Conservation (phyloP, 35 echinoderm and acorn worm species). For the Hemicentrotus pulcherrimus region DNA sequence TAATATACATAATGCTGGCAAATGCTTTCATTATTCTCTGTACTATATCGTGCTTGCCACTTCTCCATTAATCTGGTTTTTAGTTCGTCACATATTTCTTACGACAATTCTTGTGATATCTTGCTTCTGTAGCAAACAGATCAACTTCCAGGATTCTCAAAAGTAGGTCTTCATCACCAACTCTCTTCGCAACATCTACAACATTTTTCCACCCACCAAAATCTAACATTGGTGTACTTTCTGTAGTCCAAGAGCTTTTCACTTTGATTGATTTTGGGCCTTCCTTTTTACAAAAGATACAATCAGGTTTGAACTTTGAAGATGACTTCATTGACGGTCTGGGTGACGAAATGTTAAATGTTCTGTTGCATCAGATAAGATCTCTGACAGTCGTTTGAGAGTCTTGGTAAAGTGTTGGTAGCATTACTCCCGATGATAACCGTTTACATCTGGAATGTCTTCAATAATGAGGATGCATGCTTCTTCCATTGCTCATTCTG, state of each 20-base stretch:
- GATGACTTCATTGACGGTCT: neutral
- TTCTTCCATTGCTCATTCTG: too few species aligned
- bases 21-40: slow-evolving; percentile 43
- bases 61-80: neutral
- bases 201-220: slow-evolving; percentile 20
- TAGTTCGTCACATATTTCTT: neutral
- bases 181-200: slow-evolving; percentile 18
- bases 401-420: too few species aligned
- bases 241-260: neutral
- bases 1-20: neutral
- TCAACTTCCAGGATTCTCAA: slow-evolving; percentile 12
- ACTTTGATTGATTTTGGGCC: neutral
- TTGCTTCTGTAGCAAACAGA: slow-evolving; percentile 21
- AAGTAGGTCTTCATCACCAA: slow-evolving; percentile 20
- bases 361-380: neutral
- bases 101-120: slow-evolving; percentile 28
- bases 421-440: too few species aligned
- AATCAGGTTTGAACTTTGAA: slow-evolving; percentile 60
- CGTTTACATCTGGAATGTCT: slow-evolving; percentile 28
- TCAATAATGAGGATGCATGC: slow-evolving; percentile 58
- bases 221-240: neutral
- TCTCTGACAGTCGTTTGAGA: slow-evolving; percentile 41
- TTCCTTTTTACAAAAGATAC: slow-evolving; percentile 64
- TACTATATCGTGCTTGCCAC: neutral
- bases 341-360: neutral